Evolutionary conservation across 2,797 vertebrate genomes (phyloP).

Genomic region (Brachyalestes nurse): DNA sequence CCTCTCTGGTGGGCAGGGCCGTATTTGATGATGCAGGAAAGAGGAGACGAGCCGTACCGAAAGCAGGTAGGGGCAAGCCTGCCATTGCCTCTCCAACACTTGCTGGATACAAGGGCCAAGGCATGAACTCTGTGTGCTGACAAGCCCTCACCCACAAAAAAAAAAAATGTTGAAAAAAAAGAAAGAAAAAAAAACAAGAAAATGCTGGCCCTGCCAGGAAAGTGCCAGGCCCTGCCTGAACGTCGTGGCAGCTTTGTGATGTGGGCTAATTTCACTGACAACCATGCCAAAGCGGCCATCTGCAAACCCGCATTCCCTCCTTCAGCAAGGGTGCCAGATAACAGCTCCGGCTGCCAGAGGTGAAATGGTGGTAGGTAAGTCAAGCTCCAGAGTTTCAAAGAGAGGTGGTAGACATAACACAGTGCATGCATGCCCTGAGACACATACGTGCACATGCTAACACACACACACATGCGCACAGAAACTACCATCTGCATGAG

Average conservation of each 20-base stretch:
- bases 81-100: conserved; percentile 18
- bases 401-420: conserved; percentile 56
- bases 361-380: conserved; percentile 60
- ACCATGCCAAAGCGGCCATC: conserved; percentile 57
- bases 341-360: conserved; percentile 58
- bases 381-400: conserved; percentile 62
- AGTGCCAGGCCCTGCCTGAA: conserved; percentile 59
- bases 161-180: neutral
- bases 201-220: conserved; percentile 52
- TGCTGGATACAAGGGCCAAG: conserved; percentile 43
- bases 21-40: conserved; percentile 38
- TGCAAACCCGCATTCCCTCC: conserved; percentile 60
- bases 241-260: conserved; percentile 59
- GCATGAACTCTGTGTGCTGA: conserved; percentile 46
- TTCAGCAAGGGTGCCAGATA: conserved; percentile 59
- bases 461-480: conserved; percentile 16
- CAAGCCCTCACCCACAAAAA: conserved; percentile 54
- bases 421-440: conserved; percentile 10
- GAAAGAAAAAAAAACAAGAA: conserved; percentile 1
- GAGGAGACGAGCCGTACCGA: conserved; percentile 24
- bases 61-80: conserved; percentile 52
- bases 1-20: conserved; percentile 27
- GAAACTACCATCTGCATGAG: conserved; percentile 13
- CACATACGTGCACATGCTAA: conserved; percentile 16
- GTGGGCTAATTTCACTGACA: conserved; percentile 59